Evolutionary conservation across 2,797 vertebrate genomes (phyloP), one percentile per base, ranked within the genome.

Genomic region (Atherinosoma microstoma): DNA sequence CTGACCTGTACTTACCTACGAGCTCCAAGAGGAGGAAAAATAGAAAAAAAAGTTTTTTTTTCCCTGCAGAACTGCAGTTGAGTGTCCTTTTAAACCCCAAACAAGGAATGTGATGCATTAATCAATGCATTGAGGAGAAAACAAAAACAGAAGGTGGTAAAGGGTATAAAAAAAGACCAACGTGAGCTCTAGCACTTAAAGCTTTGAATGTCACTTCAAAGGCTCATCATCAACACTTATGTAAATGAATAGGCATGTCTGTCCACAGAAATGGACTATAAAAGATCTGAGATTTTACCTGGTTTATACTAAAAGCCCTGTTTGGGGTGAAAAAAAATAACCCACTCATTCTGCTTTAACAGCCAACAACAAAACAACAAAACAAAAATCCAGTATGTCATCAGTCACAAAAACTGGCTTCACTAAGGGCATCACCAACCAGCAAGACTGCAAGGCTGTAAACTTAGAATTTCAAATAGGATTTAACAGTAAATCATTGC

Each of bases 51-150:
- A 78, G 67, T 68, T 69, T 67, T 70, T 32, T 67, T 89, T 89
- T 92, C 92, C 92, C 91, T 93, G 93, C 93, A 94, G 91, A 93
- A 93, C 78, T 85, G 81, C 87, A 84, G 84, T 79, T 64, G 83
- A 90, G 92, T 90, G 91, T 70, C 18, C 18, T 66, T 82, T 89
- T 82, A 75, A 59, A 67, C 73, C 53, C 76, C 77, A 89, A 88
- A 87, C 69, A 78, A 82, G 61, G 56, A 73, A 63, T 20, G 15
- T 7, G 7, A 60, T 45, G 58, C 12, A 54, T 9, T n/a, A n/a
- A n/a, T n/a, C n/a, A n/a, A n/a, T n/a, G n/a, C n/a, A n/a, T 64
- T 60, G 64, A 68, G 59, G 35, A 60, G 59, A 73, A 30, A 60
- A 60, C 12, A 68, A 54, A 4, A n/a, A n/a, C n/a, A n/a, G n/a